Evolutionary conservation across 2,113 vertebrate genomes (phyloP), one percentile per base, ranked within the genome.

Genomic region (Poeciliopsis occidentalis): DNA sequence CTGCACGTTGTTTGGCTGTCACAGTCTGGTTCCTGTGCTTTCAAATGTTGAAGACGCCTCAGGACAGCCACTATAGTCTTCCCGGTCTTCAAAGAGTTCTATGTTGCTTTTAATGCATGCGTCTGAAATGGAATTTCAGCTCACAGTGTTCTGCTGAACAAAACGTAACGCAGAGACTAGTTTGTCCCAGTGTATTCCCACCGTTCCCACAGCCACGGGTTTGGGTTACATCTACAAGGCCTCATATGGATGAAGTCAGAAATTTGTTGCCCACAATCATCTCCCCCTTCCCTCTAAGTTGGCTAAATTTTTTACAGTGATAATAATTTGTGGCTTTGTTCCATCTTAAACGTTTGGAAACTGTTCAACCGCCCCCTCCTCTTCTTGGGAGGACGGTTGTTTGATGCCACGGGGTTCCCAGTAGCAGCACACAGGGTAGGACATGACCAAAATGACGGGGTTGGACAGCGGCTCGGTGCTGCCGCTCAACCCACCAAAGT

Each of bases 401-500:
- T 71, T 57, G 72, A 70, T 73, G 79, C 74, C 78, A 81, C 83
- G 79, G 80, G 79, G 65, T 76, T 85, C 79, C 57, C 66, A 75
- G 70, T 75, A 75, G 81, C 60, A 79, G 73, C 81, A 69, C 63
- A 75, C 83, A 78, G 74, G 77, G 78, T 73, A 77, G 73, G 85
- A 93, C 86, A 84, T 88, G 87, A 92, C 92, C 93, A 93, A 91
- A 94, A 93, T 92, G 90, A 93, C 64, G 68, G 89, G 89, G 85
- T 93, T 91, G 87, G 79, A 88, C 87, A 84, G 79, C 71, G 82
- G 75, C 80, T 76, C 73, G 69, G 84, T 82, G 85, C 76, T 84
- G 63, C 80, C 78, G 77, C 80, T 82, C 78, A 77, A 73, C 75
- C 88, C 87, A 85, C 78, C 85, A 87, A 81, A 82, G 74, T 75